A percentile compares a stretch with the other conserved stretches of the same genome.
These are phyloP conservation scores for Psilopsiagon aymara DNA, from an alignment of 2,113 vertebrate species.

Conservation along the genomic window DNA sequence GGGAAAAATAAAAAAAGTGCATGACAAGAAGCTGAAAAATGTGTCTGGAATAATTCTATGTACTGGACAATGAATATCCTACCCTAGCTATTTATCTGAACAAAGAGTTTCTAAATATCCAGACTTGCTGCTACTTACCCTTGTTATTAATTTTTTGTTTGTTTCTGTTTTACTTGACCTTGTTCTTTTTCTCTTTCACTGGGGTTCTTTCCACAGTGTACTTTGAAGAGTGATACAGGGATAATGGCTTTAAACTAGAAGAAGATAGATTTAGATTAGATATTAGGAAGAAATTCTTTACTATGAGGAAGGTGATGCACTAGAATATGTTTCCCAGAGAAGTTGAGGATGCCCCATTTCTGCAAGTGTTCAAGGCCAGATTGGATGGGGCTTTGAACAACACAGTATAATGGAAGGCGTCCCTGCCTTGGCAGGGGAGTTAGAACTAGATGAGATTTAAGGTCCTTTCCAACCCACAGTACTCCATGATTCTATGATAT, in stretches of 20 bases:
- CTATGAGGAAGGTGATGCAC: not conserved
- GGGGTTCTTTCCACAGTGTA: not conserved
- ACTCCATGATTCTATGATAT: not conserved
- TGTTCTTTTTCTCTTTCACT: not conserved
- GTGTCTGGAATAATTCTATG: not conserved
- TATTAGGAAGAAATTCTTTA: not conserved
- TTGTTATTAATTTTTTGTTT: not conserved
- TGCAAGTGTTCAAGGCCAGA: not conserved
- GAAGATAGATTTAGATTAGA: not conserved
- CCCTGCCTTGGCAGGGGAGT: not conserved
- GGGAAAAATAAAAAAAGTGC: not conserved
- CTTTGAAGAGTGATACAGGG: not conserved
- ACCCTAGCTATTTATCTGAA: not conserved
- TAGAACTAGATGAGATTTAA: not conserved
- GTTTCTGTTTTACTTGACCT: not conserved
- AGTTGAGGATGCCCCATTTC: not conserved
- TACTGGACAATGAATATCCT: not conserved
- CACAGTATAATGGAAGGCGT: not conserved
- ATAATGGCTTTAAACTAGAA: not conserved
- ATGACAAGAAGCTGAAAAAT: not conserved
- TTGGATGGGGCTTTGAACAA: not conserved
- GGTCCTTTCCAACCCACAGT: not conserved
- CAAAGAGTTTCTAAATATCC: not conserved
- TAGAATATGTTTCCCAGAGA: not conserved
- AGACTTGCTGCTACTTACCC: not conserved